Percentiles rank a stretch among this genome's conserved stretches.
phyloP scores from a whole-genome alignment of 2,888 invertebrate species.

The Andrena flavipes region DNA sequence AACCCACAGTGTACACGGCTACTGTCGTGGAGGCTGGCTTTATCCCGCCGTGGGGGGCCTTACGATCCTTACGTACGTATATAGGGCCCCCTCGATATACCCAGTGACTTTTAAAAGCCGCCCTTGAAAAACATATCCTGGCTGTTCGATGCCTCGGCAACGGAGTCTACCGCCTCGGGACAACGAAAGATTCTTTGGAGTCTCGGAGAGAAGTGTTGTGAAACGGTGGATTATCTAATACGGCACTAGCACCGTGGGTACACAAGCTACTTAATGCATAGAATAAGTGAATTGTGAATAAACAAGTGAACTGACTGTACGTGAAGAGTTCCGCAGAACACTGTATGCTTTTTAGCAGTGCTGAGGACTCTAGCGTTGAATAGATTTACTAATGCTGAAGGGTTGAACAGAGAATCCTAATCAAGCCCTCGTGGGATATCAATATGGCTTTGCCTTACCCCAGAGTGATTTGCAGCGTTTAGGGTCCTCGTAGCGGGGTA shows the following conservation, averaged over 20 bases:
- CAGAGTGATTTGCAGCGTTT: neutral
- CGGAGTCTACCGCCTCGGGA: neutral
- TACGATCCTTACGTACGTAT: constrained; percentile 71
- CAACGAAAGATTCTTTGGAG: neutral
- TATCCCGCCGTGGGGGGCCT: constrained; percentile 82
- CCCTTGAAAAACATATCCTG: constrained; percentile 35
- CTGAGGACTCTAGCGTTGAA: neutral
- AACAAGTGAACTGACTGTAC: too few species aligned
- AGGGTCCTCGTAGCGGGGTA: neutral
- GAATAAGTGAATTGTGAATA: too few species aligned
- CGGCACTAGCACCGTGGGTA: too few species aligned
- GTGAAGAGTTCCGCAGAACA: too few species aligned
- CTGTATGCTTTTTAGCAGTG: too few species aligned
- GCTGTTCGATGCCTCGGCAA: neutral
- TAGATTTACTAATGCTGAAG: neutral
- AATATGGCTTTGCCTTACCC: neutral
- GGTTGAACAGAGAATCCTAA: neutral
- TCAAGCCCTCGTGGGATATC: neutral
- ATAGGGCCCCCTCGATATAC: constrained; percentile 74
- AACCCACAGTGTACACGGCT: constrained; percentile 83
- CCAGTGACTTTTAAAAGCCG: constrained; percentile 76
- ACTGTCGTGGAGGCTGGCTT: constrained; percentile 83
- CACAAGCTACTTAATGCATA: too few species aligned
- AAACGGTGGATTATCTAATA: too few species aligned
- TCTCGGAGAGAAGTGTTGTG: neutral